phyloP scores from a whole-genome alignment of 30 jellyfish, hydroid and myxozoan species.

The Pelagia noctiluca region DNA sequence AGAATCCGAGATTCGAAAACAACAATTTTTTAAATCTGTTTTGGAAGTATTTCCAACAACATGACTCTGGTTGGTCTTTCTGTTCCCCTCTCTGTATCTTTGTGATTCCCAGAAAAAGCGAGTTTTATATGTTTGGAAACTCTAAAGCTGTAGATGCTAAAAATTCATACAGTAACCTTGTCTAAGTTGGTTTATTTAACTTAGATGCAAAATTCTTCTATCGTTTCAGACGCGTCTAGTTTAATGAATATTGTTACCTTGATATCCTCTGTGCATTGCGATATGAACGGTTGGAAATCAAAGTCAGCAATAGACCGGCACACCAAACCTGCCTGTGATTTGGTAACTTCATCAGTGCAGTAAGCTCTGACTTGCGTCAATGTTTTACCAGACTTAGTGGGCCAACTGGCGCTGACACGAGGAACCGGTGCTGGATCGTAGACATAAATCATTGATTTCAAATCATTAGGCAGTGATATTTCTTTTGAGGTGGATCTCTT shows the following conservation, averaged over 20 bases:
- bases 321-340: constrained; percentile 68
- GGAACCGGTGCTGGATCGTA: constrained; percentile 58
- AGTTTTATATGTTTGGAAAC: no score
- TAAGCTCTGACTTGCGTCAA: constrained; percentile 14
- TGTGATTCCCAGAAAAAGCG: no score
- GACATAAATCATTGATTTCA: constrained; percentile 36
- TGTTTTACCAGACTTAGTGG: constrained; percentile 79
- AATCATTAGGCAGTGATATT: constrained; percentile 79
- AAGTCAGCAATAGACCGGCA: constrained; percentile 52
- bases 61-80: no score
- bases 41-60: no score
- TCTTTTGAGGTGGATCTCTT: constrained; percentile 48
- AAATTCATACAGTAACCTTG: no score
- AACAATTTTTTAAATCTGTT: no score
- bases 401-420: constrained; percentile 51
- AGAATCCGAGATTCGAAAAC: no score
- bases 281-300: constrained; percentile 20
- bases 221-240: no score
- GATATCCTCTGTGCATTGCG: constrained; percentile 83
- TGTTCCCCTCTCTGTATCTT: no score
- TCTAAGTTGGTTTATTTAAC: no score
- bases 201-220: no score
- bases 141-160: no score
- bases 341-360: constrained; percentile 44
- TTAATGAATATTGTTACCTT: constrained; percentile 64